Evolutionary conservation across 1,140 invertebrate species (phyloP), one percentile per base, ranked within the genome.

Genomic region (Hesperophylax magnus): DNA sequence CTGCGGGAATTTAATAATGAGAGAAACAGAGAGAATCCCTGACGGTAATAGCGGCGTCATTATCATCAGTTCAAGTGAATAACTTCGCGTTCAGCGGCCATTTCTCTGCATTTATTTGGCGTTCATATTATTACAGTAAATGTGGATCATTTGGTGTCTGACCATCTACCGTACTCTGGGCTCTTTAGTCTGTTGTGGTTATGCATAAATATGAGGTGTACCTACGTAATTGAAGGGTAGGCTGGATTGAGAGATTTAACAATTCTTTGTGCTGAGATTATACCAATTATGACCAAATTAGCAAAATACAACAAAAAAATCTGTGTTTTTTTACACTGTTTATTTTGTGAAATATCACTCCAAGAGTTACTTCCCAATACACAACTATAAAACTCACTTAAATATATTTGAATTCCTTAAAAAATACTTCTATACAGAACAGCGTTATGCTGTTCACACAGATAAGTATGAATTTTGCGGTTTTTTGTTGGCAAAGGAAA

Each of bases 41-140:
- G 67, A 71, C 24, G 67, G 18, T 71, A 71, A 71, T 71, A 22
- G 67, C 31, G 67, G 67, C 20, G 39, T 17, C 67, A 71, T 71
- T 71, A 71, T 71, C 67, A 47, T 71, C 67, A 47, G n/a, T 18
- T 39, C 67, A 18, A 52, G n/a, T 52, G 67, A 47, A 52, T 71
- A 71, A 71, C 15, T 71, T 39, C 39, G 18, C 67, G 67, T n/a
- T n/a, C 67, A 22, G 67, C 20, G 15, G 34, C 67, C 14, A 71
- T 71, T 9, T 71, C 63, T 52, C 67, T 22, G 67, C 39, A 71
- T 71, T 71, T 39, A 71, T 71, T 71, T 71, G 34, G n/a, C n/a
- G 17, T 18, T 9, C 17, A 69, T 47, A 69, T 22, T 69, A 34
- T 69, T 47, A 47, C 15, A 18, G 18, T 71, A 71, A 53, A 71